Conservation (phyloP, 2,797 vertebrate genomes). For the Sebastes kiyomatsui region DNA sequence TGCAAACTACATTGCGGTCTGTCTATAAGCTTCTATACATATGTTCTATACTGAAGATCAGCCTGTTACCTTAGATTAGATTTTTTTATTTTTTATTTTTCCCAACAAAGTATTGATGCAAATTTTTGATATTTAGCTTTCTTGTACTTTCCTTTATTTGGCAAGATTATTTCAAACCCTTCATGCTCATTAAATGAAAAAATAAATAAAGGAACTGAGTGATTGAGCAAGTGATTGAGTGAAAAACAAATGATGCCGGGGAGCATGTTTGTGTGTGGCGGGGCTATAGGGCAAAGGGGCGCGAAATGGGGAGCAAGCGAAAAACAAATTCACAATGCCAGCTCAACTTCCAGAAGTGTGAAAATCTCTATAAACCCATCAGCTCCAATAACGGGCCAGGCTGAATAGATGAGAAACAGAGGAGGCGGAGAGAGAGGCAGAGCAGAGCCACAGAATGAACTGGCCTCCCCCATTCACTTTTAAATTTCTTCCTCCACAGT, state of each 20-base stretch:
- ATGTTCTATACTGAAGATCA: background rate
- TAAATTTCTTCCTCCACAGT: constrained; percentile 96
- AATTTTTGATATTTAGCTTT: background rate
- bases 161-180: background rate
- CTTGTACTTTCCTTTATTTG: background rate
- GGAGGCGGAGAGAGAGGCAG: constrained; percentile 77
- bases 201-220: constrained; percentile 6
- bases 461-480: constrained; percentile 96
- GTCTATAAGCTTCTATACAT: background rate
- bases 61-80: background rate
- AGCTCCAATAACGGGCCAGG: constrained; percentile 93
- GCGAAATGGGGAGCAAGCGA: constrained; percentile 57
- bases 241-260: constrained; percentile 33
- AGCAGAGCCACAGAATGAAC: constrained; percentile 87
- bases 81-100: background rate
- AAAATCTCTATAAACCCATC: constrained; percentile 99
- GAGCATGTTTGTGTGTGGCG: constrained; percentile 68
- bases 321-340: constrained; percentile 82
- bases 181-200: background rate
- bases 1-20: background rate
- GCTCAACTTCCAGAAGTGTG: constrained; percentile 91
- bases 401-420: constrained; percentile 90
- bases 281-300: constrained; percentile 39
- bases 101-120: background rate
- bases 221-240: constrained; percentile 1